phyloP scores from a whole-genome alignment of 2,797 vertebrate species.

The Lutjanus campechanus region DNA sequence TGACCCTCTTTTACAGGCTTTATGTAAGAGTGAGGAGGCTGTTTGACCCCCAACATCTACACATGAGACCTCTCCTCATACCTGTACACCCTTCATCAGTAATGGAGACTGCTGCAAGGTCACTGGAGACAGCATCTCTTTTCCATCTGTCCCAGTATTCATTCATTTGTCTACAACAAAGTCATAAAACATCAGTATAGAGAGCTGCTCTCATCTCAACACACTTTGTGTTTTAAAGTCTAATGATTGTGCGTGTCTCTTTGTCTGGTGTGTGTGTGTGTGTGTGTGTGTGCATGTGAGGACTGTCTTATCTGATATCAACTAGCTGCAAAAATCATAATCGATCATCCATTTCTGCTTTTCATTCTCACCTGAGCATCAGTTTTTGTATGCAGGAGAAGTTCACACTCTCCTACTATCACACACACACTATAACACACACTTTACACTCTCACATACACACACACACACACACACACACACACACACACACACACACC shows the following conservation, averaged over 20 bases:
- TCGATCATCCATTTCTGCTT: constrained; percentile 51
- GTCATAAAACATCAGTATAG: constrained; percentile 26
- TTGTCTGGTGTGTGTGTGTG: constrained; percentile 7
- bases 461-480: constrained; percentile 40
- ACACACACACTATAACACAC: constrained; percentile 30
- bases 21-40: constrained; percentile 5
- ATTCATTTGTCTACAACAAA: constrained; percentile 22
- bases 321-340: constrained; percentile 45
- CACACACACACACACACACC: constrained; percentile 56
- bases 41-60: constrained; percentile 5
- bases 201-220: constrained; percentile 23
- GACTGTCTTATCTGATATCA: constrained; percentile 26
- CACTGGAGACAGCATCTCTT: constrained; percentile 5
- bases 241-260: constrained; percentile 3
- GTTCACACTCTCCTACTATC: constrained; percentile 59
- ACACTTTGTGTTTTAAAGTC: constrained; percentile 20
- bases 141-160: background rate
- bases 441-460: constrained; percentile 27
- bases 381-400: constrained; percentile 73
- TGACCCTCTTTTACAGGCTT: constrained; percentile 45
- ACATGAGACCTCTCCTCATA: constrained; percentile 4
- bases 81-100: constrained; percentile 16
- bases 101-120: constrained; percentile 40
- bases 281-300: constrained; percentile 13
- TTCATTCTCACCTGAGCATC: constrained; percentile 67